Evolutionary conservation across 2,113 vertebrate genomes (phyloP).

Genomic region (Helogale parvula): DNA sequence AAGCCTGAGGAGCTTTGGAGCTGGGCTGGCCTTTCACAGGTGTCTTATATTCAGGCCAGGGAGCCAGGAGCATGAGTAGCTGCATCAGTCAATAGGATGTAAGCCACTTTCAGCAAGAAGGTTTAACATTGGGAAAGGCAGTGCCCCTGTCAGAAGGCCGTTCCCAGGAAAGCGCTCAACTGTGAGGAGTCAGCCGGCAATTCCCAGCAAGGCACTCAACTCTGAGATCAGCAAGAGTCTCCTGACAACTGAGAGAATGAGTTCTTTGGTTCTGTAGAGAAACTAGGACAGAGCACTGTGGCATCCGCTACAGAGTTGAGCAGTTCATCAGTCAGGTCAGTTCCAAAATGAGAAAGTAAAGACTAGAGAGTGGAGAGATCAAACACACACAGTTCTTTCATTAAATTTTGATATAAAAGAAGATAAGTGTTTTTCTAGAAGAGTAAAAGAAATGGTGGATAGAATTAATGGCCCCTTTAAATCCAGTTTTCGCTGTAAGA

Average conservation of each 20-base stretch:
- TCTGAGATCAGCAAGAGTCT: background rate
- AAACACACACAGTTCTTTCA: background rate
- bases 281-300: accelerated
- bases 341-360: background rate
- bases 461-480: background rate
- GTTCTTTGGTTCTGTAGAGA: background rate
- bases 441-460: background rate
- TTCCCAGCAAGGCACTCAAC: background rate
- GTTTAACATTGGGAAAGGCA: background rate
- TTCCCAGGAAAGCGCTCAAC: background rate
- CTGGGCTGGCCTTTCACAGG: background rate
- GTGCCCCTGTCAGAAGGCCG: background rate
- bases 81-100: background rate
- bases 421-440: background rate
- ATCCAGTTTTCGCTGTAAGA: background rate
- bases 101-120: background rate
- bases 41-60: background rate
- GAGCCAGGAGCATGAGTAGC: background rate
- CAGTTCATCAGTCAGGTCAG: background rate
- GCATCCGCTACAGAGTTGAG: background rate
- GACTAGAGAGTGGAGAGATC: background rate
- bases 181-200: background rate
- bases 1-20: background rate
- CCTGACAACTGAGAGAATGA: background rate
- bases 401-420: background rate